Evolutionary conservation across 2,797 vertebrate species (phyloP).

Genomic region (Bovichtus diacanthus): DNA sequence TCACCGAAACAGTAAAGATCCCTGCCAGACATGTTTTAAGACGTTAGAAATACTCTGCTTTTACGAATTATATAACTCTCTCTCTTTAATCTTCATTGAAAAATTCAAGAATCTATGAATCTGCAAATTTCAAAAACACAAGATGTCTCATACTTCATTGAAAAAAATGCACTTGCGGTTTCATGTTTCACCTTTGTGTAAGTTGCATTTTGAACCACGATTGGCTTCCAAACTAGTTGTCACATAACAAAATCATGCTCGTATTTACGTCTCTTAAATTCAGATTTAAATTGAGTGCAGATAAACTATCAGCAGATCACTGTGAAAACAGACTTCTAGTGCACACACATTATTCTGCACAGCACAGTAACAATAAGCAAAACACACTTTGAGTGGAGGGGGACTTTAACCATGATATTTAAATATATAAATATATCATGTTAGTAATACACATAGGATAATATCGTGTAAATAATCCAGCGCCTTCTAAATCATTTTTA

Average conservation of each 20-base stretch:
- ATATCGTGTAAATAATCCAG: neutral
- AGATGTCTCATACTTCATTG: neutral
- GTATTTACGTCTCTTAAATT: neutral
- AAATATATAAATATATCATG: neutral
- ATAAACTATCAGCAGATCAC: neutral
- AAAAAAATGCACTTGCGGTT: neutral
- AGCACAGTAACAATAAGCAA: neutral
- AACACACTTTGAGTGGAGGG: no score
- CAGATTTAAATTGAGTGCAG: neutral
- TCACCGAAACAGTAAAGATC: neutral
- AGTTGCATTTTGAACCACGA: no score
- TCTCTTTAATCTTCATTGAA: neutral
- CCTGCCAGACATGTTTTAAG: neutral
- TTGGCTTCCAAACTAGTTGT: neutral
- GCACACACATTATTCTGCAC: neutral
- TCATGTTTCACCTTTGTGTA: neutral
- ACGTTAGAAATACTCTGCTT: neutral
- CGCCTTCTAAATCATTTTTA: neutral
- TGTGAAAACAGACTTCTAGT: neutral
- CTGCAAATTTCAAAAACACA: neutral
- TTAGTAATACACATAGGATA: neutral
- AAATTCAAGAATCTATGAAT: neutral
- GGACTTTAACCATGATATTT: no score
- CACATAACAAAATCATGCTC: neutral
- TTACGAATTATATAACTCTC: neutral